These are phyloP conservation scores for Hyphantria cunea DNA, from an alignment of 1,140 invertebrate genomes.

Conservation along the genomic window DNA sequence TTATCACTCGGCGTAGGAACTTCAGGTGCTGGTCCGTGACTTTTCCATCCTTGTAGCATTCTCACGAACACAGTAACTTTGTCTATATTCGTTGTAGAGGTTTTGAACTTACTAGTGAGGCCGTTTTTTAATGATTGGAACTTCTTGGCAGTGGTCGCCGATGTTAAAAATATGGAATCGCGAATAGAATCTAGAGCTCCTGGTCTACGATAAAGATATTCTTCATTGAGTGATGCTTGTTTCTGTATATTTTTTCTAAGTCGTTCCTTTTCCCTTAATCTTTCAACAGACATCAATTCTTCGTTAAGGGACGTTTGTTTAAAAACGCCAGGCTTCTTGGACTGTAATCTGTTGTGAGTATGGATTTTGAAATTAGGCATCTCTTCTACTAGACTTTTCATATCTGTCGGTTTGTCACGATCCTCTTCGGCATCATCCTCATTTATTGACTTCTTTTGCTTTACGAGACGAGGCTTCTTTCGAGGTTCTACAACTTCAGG, in stretches of 20 bases:
- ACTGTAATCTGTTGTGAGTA: constrained; percentile 61
- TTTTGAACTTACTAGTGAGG: constrained; percentile 90
- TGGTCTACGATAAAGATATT: constrained; percentile 88
- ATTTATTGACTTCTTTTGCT: constrained; percentile 90
- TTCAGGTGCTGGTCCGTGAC: constrained; percentile 77
- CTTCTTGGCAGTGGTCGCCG: constrained; percentile 87
- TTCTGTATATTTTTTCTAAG: constrained; percentile 94
- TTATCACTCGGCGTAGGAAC: constrained; percentile 73
- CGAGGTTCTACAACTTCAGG: constrained; percentile 56
- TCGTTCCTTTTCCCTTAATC: constrained; percentile 91
- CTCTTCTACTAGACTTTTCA: constrained; percentile 84
- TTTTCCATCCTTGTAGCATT: constrained; percentile 89
- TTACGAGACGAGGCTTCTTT: constrained; percentile 87
- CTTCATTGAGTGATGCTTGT: constrained; percentile 93
- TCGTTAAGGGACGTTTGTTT: constrained; percentile 95
- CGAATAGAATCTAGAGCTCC: constrained; percentile 87
- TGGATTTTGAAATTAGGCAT: constrained; percentile 84
- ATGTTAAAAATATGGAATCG: constrained; percentile 87
- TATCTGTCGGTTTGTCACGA: constrained; percentile 85
- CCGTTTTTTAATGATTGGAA: constrained; percentile 93
- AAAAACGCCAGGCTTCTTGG: constrained; percentile 84
- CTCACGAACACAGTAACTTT: constrained; percentile 90
- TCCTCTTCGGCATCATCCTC: constrained; percentile 86
- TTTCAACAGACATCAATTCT: constrained; percentile 92
- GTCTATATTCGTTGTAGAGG: constrained; percentile 90